Base-by-base conservation (phyloP, 2,113 vertebrate genomes). In the Leuciscus idus region DNA sequence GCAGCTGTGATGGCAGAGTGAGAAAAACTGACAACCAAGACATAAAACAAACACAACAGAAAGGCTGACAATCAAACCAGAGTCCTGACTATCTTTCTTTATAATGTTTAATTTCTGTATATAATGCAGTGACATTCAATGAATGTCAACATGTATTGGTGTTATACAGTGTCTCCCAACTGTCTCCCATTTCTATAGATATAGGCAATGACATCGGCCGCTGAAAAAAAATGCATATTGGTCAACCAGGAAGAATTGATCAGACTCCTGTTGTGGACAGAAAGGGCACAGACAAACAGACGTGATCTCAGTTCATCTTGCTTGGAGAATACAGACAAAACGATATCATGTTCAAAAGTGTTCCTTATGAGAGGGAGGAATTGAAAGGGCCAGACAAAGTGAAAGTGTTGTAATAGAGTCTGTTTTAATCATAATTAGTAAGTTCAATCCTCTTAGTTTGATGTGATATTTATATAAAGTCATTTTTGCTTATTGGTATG, bases 141-240 rank as follows among this genome's bases (percentile, higher is more conserved):
- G n/a, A 26, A 74, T 74, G 43, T 74, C 72, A 26, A 0, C 3
- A 3, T 74, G 72, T 74, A 74, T 74, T 74, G 72, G 39, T 6
- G 7, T 26, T 74, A 74, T 74, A 48, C 26, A 48, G 70, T n/a
- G n/a, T n/a, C n/a, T n/a, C n/a, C 46, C 36, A 46, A 46, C 12
- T 12, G 39, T 46, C 23, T 74, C 72, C 39, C 39, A 74, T 74
- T 48, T 74, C 72, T 46, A 74, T 48, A 26, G 39, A 48, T 74
- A 73, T 1, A 9, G 33, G 17, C 68, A 39, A 21, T 74, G 6
- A 6, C 39, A 74, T 46, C 39, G 6, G 23, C 39, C 39, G 26
- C 72, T 26, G 72, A 74, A 43, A 74, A 73, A 74, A 74, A 48
- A 74, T 48, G 72, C 72, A 74, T 74, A 74, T 26, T 74, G 72